phyloP scores from a whole-genome alignment of 2,113 vertebrate species.

The Podarcis muralis region DNA sequence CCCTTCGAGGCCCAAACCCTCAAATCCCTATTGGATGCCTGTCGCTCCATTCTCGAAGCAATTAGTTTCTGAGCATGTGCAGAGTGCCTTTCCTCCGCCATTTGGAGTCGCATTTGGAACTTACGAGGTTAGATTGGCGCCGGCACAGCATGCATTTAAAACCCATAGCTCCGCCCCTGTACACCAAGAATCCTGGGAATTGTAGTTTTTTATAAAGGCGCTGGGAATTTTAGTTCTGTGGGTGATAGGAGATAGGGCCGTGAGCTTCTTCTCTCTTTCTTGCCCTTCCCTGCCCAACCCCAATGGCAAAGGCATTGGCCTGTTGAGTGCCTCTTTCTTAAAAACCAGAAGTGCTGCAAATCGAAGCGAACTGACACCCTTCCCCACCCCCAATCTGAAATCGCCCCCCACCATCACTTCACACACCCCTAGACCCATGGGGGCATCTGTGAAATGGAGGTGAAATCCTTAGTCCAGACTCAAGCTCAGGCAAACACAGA shows the following conservation, averaged over 20 bases:
- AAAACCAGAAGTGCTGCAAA: neutral
- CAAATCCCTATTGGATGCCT: neutral
- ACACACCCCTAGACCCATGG: neutral
- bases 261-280: neutral
- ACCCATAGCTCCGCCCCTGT: no score
- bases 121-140: no score
- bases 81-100: neutral
- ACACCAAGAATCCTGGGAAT: no score
- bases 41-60: neutral
- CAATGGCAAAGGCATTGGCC: no score
- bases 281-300: neutral
- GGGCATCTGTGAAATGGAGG: neutral
- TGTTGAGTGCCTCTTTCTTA: neutral
- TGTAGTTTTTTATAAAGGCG: no score
- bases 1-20: neutral
- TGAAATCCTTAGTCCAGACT: no score
- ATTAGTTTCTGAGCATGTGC: neutral
- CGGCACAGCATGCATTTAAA: no score
- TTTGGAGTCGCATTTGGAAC: neutral
- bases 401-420: neutral
- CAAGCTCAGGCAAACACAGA: no score
- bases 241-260: no score
- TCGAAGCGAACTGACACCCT: neutral
- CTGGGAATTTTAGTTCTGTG: no score
- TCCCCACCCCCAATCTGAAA: neutral